Evolutionary conservation across 1,140 invertebrate genomes (phyloP).

Genomic region (Druon quercuslanigerum): DNA sequence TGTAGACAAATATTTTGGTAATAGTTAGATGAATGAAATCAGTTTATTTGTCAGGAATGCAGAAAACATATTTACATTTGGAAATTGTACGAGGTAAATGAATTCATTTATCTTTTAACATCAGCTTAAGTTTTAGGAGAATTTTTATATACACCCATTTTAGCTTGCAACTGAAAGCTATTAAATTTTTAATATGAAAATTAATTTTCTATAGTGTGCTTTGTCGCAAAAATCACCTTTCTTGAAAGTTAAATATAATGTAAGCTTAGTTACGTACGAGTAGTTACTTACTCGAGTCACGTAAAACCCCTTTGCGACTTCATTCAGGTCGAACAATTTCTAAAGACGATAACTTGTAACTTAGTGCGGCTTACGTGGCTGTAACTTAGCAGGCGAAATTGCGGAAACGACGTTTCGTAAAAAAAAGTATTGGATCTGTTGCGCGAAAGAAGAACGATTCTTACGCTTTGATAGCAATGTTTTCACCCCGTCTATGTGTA

Average conservation of each 20-base stretch:
- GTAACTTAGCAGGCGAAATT: constrained; percentile 28
- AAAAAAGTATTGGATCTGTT: constrained; percentile 14
- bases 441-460: background rate
- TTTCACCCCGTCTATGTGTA: background rate
- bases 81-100: too few species aligned
- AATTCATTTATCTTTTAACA: too few species aligned
- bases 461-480: background rate
- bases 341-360: constrained; percentile 28
- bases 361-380: constrained; percentile 24
- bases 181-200: background rate
- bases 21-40: too few species aligned
- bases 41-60: too few species aligned
- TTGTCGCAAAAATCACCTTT: constrained; percentile 4
- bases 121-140: too few species aligned
- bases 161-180: too few species aligned
- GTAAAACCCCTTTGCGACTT: constrained; percentile 30
- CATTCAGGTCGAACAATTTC: constrained; percentile 20
- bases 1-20: too few species aligned
- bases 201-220: background rate
- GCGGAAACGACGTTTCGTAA: constrained; percentile 21
- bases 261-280: constrained; percentile 25
- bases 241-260: constrained; percentile 17
- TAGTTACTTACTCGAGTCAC: constrained; percentile 27
- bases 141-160: too few species aligned
- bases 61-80: too few species aligned